phyloP scores from a whole-genome alignment of 2,888 invertebrate genomes.

The Ischnus inquisitorius region DNA sequence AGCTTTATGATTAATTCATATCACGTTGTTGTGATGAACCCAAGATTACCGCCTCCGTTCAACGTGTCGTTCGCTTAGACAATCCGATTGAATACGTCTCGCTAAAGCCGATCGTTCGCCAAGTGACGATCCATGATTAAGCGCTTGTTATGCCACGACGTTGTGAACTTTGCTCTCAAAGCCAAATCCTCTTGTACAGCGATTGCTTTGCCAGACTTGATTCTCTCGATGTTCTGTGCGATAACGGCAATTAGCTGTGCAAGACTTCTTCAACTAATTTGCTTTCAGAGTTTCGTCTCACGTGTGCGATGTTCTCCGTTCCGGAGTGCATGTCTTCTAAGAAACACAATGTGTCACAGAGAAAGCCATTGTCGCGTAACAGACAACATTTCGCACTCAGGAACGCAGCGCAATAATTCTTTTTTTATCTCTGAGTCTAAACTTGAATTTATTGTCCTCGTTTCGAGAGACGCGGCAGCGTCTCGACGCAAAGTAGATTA shows the following conservation, averaged over 20 bases:
- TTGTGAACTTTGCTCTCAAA: constrained; percentile 17
- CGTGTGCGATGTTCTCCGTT: neutral
- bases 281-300: constrained; percentile 41
- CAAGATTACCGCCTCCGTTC: no score
- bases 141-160: neutral
- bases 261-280: constrained; percentile 31
- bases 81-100: neutral
- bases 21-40: no score
- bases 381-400: no score
- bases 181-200: neutral
- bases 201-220: constrained; percentile 31
- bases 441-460: no score
- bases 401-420: no score
- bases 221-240: neutral
- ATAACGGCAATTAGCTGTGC: constrained; percentile 8
- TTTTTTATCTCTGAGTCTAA: no score
- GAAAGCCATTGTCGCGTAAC: no score
- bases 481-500: no score
- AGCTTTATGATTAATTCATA: no score
- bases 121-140: neutral
- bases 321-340: no score
- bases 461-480: no score
- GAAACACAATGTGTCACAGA: no score
- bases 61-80: neutral
- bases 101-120: neutral